phyloP scores from a whole-genome alignment of 2,113 vertebrate genomes.

The Ceuthmochares aereus region DNA sequence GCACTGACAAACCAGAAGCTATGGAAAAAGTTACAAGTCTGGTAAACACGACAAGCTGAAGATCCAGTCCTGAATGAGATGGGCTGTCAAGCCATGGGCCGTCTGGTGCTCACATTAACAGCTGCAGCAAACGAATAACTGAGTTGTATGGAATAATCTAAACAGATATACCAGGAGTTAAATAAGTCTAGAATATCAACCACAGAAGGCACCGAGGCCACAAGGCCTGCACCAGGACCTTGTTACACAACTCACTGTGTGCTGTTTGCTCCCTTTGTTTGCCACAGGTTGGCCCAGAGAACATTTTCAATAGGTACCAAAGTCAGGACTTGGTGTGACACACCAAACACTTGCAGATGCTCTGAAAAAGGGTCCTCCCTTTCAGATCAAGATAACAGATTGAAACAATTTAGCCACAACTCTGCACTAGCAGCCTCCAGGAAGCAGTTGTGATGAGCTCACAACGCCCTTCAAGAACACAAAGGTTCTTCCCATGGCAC shows the following conservation, averaged over 20 bases:
- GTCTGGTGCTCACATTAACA: not conserved
- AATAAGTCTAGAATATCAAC: not conserved
- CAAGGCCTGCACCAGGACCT: not conserved
- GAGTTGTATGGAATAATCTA: not conserved
- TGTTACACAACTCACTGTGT: fast-evolving
- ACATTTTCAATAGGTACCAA: not conserved
- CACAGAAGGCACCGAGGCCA: not conserved
- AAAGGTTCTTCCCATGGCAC: not conserved
- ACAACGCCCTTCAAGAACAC: not conserved
- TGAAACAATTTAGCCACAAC: not conserved
- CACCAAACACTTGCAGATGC: not conserved
- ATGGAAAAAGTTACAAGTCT: not conserved
- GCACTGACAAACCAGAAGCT: not conserved
- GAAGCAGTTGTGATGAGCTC: not conserved
- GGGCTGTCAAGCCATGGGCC: not conserved
- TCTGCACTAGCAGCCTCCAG: not conserved
- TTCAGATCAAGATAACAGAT: not conserved
- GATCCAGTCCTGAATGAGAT: not conserved
- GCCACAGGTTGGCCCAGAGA: not conserved
- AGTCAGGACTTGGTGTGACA: not conserved
- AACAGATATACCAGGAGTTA: not conserved
- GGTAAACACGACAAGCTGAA: not conserved
- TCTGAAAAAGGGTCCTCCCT: not conserved
- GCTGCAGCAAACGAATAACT: not conserved
- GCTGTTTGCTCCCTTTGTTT: not conserved